Evolutionary conservation across 2,113 vertebrate genomes (phyloP).

Genomic region (Sylvia atricapilla): DNA sequence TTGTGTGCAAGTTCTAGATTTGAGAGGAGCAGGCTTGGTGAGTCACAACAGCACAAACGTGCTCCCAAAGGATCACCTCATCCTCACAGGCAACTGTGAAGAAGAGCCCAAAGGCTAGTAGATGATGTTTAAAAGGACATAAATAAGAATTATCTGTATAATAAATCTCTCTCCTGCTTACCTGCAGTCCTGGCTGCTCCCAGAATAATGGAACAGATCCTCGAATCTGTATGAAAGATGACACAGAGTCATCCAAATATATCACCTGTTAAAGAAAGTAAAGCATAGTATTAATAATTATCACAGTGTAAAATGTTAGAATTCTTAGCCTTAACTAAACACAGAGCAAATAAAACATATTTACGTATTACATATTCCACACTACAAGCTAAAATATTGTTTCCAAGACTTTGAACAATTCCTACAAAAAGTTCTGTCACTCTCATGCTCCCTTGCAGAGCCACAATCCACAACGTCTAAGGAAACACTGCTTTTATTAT

Average conservation of each 20-base stretch:
- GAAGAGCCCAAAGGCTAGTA: neutral
- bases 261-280: conserved; percentile 79
- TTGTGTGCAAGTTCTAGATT: neutral
- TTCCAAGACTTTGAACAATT: neutral
- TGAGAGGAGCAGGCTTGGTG: neutral
- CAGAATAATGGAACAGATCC: conserved; percentile 97
- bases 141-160: neutral
- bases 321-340: neutral
- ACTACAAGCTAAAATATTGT: neutral
- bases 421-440: neutral
- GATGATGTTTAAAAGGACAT: neutral
- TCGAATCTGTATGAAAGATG: conserved; percentile 97
- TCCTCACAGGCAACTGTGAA: neutral
- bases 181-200: conserved; percentile 98
- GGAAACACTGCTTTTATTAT: neutral
- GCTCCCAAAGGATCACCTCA: neutral
- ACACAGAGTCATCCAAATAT: conserved; percentile 91
- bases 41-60: neutral
- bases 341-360: neutral
- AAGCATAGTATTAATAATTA: neutral
- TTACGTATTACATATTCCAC: neutral
- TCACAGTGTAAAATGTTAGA: neutral
- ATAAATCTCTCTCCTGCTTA: conserved; percentile 50
- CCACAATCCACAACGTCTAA: neutral
- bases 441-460: neutral